Evolutionary conservation across 92 coral and sea anemone genomes (phyloP).

Genomic region (Desmophyllum pertusum): DNA sequence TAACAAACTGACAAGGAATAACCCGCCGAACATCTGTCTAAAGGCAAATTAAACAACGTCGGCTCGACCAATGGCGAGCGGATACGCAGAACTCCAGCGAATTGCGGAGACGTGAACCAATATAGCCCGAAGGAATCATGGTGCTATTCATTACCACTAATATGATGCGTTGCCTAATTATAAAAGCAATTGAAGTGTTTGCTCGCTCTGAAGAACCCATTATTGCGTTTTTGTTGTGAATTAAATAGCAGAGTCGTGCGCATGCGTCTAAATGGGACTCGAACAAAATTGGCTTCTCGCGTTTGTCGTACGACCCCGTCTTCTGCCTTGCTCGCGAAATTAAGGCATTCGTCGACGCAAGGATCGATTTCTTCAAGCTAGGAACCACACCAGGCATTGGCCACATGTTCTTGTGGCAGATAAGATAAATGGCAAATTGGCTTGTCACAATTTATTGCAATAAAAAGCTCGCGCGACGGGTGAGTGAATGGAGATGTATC

Average conservation of each 20-base stretch:
- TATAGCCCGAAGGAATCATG: slow-evolving; percentile 78
- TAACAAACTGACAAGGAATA: slow-evolving; percentile 78
- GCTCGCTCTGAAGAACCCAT: slow-evolving; percentile 75
- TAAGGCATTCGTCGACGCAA: neutral
- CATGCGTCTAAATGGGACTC: slow-evolving; percentile 14
- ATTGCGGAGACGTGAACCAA: slow-evolving; percentile 64
- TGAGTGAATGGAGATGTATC: slow-evolving; percentile 48
- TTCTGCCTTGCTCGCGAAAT: neutral
- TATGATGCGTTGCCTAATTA: slow-evolving; percentile 80
- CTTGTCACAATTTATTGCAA: slow-evolving; percentile 15
- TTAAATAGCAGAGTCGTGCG: slow-evolving; percentile 42
- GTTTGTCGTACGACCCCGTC: neutral
- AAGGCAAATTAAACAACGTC: slow-evolving; percentile 78
- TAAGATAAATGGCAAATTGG: slow-evolving; percentile 38
- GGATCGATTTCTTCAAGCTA: slow-evolving; percentile 28
- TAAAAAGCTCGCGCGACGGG: slow-evolving; percentile 53
- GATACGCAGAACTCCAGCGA: slow-evolving; percentile 60
- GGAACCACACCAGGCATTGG: slow-evolving; percentile 33
- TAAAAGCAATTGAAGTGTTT: slow-evolving; percentile 83
- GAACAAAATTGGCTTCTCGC: neutral
- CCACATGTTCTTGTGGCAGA: slow-evolving; percentile 52
- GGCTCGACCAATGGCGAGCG: slow-evolving; percentile 62
- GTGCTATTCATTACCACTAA: slow-evolving; percentile 75
- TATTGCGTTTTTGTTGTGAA: slow-evolving; percentile 57
- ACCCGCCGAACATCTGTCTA: slow-evolving; percentile 85